phyloP scores from a whole-genome alignment of 2,888 invertebrate species.

The Drosophila melanosoma region DNA sequence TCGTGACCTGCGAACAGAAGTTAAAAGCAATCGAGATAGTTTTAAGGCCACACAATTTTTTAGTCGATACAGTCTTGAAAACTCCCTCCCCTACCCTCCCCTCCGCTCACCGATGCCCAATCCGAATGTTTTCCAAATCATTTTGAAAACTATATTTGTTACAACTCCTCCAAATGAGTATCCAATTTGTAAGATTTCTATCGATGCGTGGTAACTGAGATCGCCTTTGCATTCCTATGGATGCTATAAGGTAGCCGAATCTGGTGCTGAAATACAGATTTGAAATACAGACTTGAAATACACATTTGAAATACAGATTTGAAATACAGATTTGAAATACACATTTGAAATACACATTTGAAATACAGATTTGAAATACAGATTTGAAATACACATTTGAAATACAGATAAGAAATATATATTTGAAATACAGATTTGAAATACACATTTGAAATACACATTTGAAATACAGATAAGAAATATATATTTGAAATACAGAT shows the following conservation, averaged over 20 bases:
- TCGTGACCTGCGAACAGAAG: neutral
- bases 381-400: neutral
- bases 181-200: neutral
- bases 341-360: neutral
- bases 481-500: neutral
- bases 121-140: too few relatives aligned
- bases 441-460: neutral
- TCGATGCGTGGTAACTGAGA: neutral
- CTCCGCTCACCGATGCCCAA: neutral
- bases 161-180: neutral
- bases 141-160: too few relatives aligned
- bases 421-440: neutral
- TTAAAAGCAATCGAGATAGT: neutral
- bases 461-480: too few relatives aligned
- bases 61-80: neutral
- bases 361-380: too few relatives aligned
- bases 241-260: neutral
- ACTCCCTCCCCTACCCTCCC: rapidly evolving
- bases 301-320: too few relatives aligned
- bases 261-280: neutral
- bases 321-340: too few relatives aligned
- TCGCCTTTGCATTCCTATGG: neutral
- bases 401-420: too few relatives aligned
- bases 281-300: neutral
- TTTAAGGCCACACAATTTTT: slow-evolving; percentile 1